Conservation (phyloP, 2,888 invertebrate species). For the Acanthosoma haemorrhoidale region DNA sequence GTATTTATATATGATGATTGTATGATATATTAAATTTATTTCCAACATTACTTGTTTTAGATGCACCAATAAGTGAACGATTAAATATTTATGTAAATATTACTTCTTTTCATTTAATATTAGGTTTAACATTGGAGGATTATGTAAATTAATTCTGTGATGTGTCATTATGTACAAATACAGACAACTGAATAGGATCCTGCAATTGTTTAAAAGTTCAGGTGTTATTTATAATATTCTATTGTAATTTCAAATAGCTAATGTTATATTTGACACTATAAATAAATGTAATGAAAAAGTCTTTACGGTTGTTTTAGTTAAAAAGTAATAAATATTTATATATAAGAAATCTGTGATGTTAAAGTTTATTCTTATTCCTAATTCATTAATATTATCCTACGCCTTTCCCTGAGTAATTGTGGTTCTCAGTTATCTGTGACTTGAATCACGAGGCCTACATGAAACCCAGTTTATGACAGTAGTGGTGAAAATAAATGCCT, state of each 20-base stretch:
- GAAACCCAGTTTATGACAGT: too few species aligned
- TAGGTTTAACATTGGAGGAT: background rate
- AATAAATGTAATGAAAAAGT: slow-evolving; percentile 6
- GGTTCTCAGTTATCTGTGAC: too few species aligned
- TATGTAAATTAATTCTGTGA: background rate
- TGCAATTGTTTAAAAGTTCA: background rate
- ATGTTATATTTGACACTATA: slow-evolving; percentile 22
- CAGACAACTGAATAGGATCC: background rate
- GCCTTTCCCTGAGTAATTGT: too few species aligned
- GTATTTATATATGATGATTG: too few species aligned
- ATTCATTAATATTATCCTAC: too few species aligned
- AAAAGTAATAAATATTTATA: too few species aligned
- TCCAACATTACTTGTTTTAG: background rate
- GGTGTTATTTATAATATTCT: slow-evolving; percentile 26
- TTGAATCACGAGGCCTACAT: too few species aligned
- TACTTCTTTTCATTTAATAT: background rate
- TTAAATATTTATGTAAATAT: slow-evolving; percentile 8
- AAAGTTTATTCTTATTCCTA: background rate
- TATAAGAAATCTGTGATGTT: slow-evolving; percentile 20
- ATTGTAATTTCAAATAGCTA: background rate
- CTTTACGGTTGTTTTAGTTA: slow-evolving; percentile 16
- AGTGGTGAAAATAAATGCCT: too few species aligned
- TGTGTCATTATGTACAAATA: background rate
- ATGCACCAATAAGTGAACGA: background rate
- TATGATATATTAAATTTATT: slow-evolving; percentile 1